Conservation (phyloP, 2,888 invertebrate species). For the Sturmia bella region DNA sequence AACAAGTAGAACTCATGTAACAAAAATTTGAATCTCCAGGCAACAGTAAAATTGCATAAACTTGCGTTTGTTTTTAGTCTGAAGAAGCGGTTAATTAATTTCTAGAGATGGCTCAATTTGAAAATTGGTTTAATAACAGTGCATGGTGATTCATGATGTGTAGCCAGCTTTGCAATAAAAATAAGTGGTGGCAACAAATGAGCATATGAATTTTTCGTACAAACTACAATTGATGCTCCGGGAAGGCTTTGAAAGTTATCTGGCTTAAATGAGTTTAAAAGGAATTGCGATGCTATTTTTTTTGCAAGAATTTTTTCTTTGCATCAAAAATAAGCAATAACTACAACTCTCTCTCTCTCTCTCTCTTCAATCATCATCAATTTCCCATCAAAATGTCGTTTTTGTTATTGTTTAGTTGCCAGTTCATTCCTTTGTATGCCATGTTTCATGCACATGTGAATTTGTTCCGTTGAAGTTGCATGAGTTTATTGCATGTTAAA, state of each 20-base stretch:
- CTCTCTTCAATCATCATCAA: slow-evolving; percentile 81
- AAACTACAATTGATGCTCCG: no score
- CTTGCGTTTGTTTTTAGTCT: neutral
- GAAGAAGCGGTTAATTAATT: neutral
- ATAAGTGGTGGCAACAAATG: neutral
- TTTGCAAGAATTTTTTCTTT: slow-evolving; percentile 6
- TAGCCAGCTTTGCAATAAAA: no score
- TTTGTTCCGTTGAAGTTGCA: neutral
- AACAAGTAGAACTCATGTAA: no score
- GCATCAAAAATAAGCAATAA: slow-evolving; percentile 21
- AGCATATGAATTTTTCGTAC: neutral
- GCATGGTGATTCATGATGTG: no score
- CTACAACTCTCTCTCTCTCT: no score
- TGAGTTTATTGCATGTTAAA: slow-evolving; percentile 41
- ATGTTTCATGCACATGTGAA: neutral
- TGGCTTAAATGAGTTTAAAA: slow-evolving; percentile 16
- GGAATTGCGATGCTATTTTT: slow-evolving; percentile 11
- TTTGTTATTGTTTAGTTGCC: slow-evolving; percentile 28
- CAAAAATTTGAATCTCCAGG: neutral
- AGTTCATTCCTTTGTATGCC: slow-evolving; percentile 19
- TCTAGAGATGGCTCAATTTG: no score
- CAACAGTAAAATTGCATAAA: no score
- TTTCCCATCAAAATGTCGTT: slow-evolving; percentile 80
- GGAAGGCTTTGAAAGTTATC: neutral
- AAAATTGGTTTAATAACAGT: no score